A percentile compares a stretch with the other conserved stretches of the same genome.
Evolutionary conservation across 2,888 invertebrate species (phyloP).

Genomic region (Entomobrya multifasciata): DNA sequence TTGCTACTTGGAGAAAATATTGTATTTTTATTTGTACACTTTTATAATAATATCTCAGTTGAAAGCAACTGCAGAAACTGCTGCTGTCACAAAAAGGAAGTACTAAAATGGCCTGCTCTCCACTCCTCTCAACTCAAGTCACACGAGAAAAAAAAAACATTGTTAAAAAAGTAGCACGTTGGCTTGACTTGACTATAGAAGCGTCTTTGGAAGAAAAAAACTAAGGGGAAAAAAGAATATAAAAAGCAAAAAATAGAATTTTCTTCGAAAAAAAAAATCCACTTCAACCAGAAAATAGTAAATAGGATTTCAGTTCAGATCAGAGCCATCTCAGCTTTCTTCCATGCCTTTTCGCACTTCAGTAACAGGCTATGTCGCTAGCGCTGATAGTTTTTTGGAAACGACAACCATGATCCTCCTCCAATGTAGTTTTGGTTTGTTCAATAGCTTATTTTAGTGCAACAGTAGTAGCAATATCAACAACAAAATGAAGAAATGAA

Average conservation of each 20-base stretch:
- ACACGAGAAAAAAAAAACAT: background rate
- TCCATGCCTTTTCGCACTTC: background rate
- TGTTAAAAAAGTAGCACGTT: background rate
- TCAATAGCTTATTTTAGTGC: too few relatives aligned
- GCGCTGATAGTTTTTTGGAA: too few relatives aligned
- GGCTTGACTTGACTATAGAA: background rate
- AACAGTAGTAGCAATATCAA: too few relatives aligned
- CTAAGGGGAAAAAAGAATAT: too few relatives aligned
- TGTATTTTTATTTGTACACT: too few relatives aligned
- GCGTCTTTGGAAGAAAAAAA: background rate
- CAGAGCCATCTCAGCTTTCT: background rate
- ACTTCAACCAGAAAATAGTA: background rate
- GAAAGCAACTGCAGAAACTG: background rate
- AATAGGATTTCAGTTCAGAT: slow-evolving; percentile 13
- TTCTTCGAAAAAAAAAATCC: background rate
- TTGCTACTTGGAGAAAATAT: too few relatives aligned
- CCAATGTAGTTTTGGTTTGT: too few relatives aligned
- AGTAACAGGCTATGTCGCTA: background rate
- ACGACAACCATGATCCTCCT: too few relatives aligned
- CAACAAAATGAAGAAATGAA: slow-evolving; percentile 7
- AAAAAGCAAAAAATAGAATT: slow-evolving; percentile 8
- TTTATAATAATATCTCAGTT: background rate
- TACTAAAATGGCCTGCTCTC: too few relatives aligned
- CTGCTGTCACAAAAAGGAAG: background rate
- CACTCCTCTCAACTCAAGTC: too few relatives aligned